Conservation (phyloP, 2,797 vertebrate species). For the Acipenser transmontanus region DNA sequence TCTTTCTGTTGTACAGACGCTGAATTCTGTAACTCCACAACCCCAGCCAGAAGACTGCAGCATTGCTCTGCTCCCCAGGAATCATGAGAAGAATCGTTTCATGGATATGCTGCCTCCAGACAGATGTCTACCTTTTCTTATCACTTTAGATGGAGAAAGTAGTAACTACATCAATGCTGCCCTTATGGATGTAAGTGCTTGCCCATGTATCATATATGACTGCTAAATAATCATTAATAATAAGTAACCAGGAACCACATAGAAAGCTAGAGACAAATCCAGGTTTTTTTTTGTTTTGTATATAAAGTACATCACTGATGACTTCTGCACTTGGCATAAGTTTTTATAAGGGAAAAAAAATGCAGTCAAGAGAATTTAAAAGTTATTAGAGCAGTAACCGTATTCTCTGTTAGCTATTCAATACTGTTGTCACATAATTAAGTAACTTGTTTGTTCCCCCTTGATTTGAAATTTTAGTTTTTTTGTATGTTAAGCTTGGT, state of each 20-base stretch:
- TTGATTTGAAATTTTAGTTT: no score
- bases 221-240: conserved; percentile 26
- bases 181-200: conserved; percentile 76
- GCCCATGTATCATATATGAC: no score
- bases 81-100: conserved; percentile 98
- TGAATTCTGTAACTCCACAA: conserved; percentile 97
- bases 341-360: no score
- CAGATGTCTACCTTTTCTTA: conserved; percentile 97
- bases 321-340: no score
- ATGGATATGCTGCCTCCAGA: conserved; percentile 97
- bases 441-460: no score
- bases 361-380: no score
- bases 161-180: conserved; percentile 97
- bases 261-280: conserved; percentile 78
- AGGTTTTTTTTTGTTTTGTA: conserved; percentile 34
- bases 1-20: conserved; percentile 59
- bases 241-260: conserved; percentile 15
- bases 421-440: no score
- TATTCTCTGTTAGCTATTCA: no score
- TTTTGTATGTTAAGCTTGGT: no score
- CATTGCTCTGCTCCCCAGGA: conserved; percentile 94
- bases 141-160: conserved; percentile 97
- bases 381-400: no score
- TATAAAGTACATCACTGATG: neutral
- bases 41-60: conserved; percentile 97